phyloP scores from a whole-genome alignment of 2,797 vertebrate genomes.

The Peromyscus aztecus region DNA sequence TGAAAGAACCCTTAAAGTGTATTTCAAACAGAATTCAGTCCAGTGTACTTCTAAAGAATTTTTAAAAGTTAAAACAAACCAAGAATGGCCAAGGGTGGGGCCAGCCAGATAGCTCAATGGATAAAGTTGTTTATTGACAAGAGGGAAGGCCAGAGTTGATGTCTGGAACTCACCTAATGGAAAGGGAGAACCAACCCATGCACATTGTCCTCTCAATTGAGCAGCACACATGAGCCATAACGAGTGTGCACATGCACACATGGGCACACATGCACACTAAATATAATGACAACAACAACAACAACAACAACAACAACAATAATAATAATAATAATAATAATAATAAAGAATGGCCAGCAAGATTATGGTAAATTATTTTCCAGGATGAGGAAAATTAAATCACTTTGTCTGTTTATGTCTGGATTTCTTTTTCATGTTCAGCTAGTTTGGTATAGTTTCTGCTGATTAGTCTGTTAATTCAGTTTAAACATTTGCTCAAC shows the following conservation, averaged over 20 bases:
- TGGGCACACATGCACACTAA: neutral
- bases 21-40: neutral
- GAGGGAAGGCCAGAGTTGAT: neutral
- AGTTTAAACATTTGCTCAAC: neutral
- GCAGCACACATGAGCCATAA: neutral
- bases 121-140: neutral
- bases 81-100: neutral
- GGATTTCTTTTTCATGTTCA: neutral
- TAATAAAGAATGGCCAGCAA: neutral
- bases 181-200: neutral
- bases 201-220: neutral
- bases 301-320: neutral
- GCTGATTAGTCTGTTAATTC: neutral
- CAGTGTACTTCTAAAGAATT: slow-evolving; percentile 4
- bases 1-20: neutral
- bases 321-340: neutral
- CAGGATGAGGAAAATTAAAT: neutral
- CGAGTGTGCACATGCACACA: neutral
- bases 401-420: neutral
- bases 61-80: neutral
- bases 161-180: neutral
- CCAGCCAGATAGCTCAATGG: neutral
- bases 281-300: neutral
- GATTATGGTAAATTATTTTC: neutral
- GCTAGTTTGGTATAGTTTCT: neutral